Evolutionary conservation across 2,888 invertebrate species (phyloP).

Genomic region (Pammene aurita): DNA sequence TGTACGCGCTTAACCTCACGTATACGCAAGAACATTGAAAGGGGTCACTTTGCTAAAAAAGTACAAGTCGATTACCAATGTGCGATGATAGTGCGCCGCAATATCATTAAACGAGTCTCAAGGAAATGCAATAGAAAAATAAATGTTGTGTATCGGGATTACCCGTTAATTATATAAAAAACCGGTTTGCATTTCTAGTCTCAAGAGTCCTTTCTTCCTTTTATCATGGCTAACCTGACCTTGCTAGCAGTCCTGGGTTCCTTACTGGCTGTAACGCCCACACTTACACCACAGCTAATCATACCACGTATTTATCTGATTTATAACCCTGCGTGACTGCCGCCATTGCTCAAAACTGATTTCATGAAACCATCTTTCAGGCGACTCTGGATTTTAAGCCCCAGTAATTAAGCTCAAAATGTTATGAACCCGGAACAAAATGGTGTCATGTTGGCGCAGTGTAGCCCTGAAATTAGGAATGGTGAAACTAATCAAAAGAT

Average conservation of each 20-base stretch:
- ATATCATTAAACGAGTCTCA: no score
- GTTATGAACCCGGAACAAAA: slow-evolving; percentile 48
- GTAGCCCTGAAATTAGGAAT: slow-evolving; percentile 73
- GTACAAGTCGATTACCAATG: no score
- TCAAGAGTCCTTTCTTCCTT: neutral
- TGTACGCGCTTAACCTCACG: no score
- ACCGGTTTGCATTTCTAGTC: no score
- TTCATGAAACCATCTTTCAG: slow-evolving; percentile 62
- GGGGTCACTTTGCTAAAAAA: no score
- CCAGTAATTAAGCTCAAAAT: slow-evolving; percentile 57
- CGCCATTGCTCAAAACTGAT: slow-evolving; percentile 73
- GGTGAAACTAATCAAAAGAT: slow-evolving; percentile 73
- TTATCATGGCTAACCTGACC: neutral
- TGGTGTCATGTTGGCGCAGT: slow-evolving; percentile 72
- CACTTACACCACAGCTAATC: slow-evolving; percentile 53
- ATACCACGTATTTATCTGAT: slow-evolving; percentile 69
- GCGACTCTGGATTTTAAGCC: slow-evolving; percentile 59
- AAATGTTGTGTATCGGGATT: no score
- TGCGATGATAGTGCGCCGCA: no score
- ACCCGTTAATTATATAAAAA: no score
- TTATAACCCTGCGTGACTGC: slow-evolving; percentile 74
- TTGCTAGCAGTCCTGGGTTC: slow-evolving; percentile 29
- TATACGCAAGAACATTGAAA: no score
- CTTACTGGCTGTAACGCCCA: slow-evolving; percentile 21
- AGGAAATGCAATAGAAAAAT: no score